phyloP scores from a whole-genome alignment of 1,140 invertebrate species.

The Drosophila athabasca region DNA sequence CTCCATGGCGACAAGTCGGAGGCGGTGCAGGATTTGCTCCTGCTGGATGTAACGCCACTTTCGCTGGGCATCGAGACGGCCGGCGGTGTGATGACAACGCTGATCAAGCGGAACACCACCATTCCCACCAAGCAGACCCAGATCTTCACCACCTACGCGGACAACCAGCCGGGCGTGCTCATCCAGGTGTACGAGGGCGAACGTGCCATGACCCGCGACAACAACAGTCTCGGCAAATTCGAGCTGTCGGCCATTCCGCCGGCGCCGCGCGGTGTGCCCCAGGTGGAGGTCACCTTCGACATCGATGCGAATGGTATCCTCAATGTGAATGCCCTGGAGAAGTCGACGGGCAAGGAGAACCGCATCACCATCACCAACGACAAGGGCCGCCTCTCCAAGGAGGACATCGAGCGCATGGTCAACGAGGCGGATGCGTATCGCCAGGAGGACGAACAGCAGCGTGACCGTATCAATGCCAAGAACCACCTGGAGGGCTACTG shows the following conservation, averaged over 20 bases:
- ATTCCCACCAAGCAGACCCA: conserved; percentile 98
- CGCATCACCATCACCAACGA: conserved; percentile 99
- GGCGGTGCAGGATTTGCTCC: conserved; percentile 93
- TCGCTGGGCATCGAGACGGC: conserved; percentile 99
- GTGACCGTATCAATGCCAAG: conserved; percentile 93
- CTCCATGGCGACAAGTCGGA: conserved; percentile 97
- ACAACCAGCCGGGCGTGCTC: conserved; percentile 97
- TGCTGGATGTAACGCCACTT: conserved; percentile 96
- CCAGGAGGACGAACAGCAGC: conserved; percentile 94
- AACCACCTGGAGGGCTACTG: conserved; percentile 97
- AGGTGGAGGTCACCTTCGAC: conserved; percentile 96
- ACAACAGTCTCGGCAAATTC: conserved; percentile 96
- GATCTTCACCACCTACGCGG: conserved; percentile 97
- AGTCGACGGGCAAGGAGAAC: conserved; percentile 97
- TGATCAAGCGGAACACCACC: conserved; percentile 97
- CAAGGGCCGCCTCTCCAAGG: conserved; percentile 97
- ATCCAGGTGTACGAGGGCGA: conserved; percentile 96
- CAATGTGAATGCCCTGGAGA: conserved; percentile 94
- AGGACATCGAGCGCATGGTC: conserved; percentile 98
- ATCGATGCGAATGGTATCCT: conserved; percentile 95
- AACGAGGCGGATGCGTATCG: conserved; percentile 97
- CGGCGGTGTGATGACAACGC: conserved; percentile 95
- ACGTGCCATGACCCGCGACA: conserved; percentile 95
- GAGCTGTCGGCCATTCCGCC: conserved; percentile 96
- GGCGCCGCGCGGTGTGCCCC: conserved; percentile 95